Conservation (phyloP, 2,113 vertebrate genomes). For the Accipiter virgatus region DNA sequence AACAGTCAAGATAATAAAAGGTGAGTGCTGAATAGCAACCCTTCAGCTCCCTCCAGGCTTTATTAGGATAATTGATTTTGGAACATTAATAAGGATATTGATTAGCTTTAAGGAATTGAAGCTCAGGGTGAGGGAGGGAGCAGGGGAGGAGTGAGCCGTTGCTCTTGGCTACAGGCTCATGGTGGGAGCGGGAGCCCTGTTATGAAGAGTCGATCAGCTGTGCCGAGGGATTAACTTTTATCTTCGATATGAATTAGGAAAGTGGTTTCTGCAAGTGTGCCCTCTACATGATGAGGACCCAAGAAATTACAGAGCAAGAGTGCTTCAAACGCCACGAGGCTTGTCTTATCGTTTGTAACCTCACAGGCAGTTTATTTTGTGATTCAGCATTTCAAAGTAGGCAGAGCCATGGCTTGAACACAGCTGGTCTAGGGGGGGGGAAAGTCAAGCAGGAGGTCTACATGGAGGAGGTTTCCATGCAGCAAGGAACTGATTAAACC, state of each 20-base stretch:
- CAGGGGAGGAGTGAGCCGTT: constrained; percentile 27
- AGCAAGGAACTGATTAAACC: constrained; percentile 67
- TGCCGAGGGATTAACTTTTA: neutral
- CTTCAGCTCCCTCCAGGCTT: constrained; percentile 73
- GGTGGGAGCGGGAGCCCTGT: neutral
- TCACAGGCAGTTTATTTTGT: neutral
- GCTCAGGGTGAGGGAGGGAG: constrained; percentile 38
- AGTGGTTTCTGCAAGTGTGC: neutral
- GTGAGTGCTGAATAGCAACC: constrained; percentile 49
- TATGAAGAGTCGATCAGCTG: neutral
- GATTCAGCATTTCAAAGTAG: neutral
- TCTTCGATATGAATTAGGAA: neutral
- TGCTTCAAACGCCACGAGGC: neutral
- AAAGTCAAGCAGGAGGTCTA: neutral
- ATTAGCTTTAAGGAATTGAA: constrained; percentile 77
- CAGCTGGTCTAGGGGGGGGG: neutral
- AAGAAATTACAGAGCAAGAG: neutral
- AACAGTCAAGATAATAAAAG: constrained; percentile 56
- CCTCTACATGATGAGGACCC: neutral
- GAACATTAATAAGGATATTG: constrained; percentile 89
- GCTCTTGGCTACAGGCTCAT: neutral
- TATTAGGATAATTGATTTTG: constrained; percentile 88
- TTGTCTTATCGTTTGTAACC: neutral
- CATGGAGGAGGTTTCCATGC: constrained; percentile 7
- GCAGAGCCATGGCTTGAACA: neutral